Conservation (phyloP, 2,113 vertebrate genomes). For the Chamaetylas fuelleborni region DNA sequence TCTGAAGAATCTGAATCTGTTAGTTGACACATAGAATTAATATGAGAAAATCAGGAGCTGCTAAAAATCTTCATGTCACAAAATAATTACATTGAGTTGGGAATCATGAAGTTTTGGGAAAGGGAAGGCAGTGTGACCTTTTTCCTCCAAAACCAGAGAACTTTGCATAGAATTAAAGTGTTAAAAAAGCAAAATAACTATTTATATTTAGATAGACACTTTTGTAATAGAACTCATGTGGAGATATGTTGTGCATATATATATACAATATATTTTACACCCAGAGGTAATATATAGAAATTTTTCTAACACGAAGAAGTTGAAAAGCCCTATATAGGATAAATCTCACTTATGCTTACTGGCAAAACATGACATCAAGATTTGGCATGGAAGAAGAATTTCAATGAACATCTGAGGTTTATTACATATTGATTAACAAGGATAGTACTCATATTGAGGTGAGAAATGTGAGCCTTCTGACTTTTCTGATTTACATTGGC, state of each 20-base stretch:
- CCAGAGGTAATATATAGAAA: not conserved
- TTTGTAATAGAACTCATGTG: not conserved
- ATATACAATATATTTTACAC: not conserved
- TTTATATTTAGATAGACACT: not conserved
- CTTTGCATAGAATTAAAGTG: not conserved
- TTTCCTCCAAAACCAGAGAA: not conserved
- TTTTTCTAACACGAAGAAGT: not conserved
- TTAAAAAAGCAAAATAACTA: not conserved
- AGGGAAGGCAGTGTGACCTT: not conserved
- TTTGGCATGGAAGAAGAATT: not conserved
- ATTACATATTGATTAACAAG: not conserved
- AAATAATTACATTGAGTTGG: not conserved
- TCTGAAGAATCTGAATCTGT: slow-evolving; percentile 29
- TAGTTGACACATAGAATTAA: slow-evolving; percentile 55
- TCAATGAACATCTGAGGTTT: not conserved
- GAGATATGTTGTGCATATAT: not conserved
- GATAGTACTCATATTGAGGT: not conserved
- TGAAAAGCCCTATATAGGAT: not conserved
- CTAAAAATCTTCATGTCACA: not conserved
- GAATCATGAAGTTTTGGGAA: not conserved
- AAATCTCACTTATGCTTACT: not conserved
- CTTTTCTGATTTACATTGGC: not conserved
- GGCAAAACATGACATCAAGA: not conserved
- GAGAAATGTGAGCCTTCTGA: not conserved
- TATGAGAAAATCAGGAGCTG: not conserved